Evolutionary conservation across 1,140 invertebrate species (phyloP), one percentile per base, ranked within the genome.

Genomic region (Drosophila pruinosa): DNA sequence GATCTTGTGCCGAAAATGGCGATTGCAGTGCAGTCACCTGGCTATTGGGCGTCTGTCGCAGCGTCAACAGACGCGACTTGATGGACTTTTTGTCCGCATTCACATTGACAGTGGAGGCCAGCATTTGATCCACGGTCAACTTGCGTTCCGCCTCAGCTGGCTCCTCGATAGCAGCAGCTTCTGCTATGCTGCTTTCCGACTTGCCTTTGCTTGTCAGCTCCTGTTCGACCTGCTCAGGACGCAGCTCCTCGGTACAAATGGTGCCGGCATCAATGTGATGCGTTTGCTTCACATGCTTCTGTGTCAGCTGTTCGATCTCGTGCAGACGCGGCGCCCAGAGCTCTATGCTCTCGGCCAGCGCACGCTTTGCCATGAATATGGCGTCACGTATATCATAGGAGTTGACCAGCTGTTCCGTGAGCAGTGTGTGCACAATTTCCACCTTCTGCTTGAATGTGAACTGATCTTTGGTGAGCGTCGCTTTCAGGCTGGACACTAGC

Each of bases 401-500:
- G 28, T 68, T 86, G 3, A 89, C 78, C n/a, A 92, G 90, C 0
- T 89, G 82, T 0, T 91, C 86, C 10, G 89, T 91, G 2, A 92
- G 22, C 2, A 92, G 72, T 0, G 92, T 65, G 75, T 97, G 95
- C 43, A 96, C 93, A 65, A 96, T 94, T 86, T 96, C 95, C 47
- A 96, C 94, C 80, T 94, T 95, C 53, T 93, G 93, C 74, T 95
- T 95, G 58, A 96, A 96, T 28, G 92, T 91, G n/a, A 92, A 91
- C 68, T 95, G 94, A 85, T 97, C 95, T 61, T 94, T 94, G 2
- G 92, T 83, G 0, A 95, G 71, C 17, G 93, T 93, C 10, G 94
- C 93, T 58, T 95, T 94, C 8, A 94, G 83, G 14, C 83, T 91
- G 1, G 72, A 72, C 0, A 92, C 79, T 2, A 81, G 24, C 12